Evolutionary conservation across 2,888 invertebrate species (phyloP).

Genomic region (Pherbina coryleti): DNA sequence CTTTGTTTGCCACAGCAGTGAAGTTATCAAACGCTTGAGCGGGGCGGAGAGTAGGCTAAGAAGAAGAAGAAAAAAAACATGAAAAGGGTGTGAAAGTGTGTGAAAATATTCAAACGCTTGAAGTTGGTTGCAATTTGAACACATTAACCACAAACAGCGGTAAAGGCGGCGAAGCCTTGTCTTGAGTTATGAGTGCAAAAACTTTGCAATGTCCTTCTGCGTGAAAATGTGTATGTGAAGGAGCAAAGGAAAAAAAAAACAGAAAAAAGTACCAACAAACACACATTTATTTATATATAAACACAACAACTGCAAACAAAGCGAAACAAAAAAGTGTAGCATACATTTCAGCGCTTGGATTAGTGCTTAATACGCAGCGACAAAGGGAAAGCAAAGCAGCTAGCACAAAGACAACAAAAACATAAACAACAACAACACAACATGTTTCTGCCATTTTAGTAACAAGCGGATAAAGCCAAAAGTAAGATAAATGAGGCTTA

Average conservation of each 20-base stretch:
- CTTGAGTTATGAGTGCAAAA: conserved; percentile 11
- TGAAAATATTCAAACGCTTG: not conserved
- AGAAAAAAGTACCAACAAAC: too few relatives aligned
- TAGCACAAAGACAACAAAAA: not conserved
- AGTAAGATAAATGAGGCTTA: conserved; percentile 29
- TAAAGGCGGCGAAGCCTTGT: not conserved
- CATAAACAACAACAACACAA: not conserved
- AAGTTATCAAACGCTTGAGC: not conserved
- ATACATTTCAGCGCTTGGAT: conserved; percentile 25
- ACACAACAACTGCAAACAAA: not conserved
- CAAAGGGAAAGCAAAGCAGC: not conserved
- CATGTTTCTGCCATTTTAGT: conserved; percentile 19
- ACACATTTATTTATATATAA: too few relatives aligned
- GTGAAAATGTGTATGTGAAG: too few relatives aligned
- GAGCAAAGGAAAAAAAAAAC: too few relatives aligned
- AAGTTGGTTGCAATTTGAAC: not conserved
- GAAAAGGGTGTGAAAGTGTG: conserved; percentile 19
- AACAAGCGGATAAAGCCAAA: conserved; percentile 27
- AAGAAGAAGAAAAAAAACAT: not conserved
- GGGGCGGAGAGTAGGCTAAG: not conserved
- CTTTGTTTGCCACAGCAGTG: not conserved
- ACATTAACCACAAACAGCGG: not conserved
- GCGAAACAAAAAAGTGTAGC: not conserved
- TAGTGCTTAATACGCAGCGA: not conserved
- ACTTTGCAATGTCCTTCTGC: not conserved